A percentile compares a stretch with the other conserved stretches of the same genome.
phyloP scores from a whole-genome alignment of 92 coral and sea anemone genomes.

The Siderastrea radians region DNA sequence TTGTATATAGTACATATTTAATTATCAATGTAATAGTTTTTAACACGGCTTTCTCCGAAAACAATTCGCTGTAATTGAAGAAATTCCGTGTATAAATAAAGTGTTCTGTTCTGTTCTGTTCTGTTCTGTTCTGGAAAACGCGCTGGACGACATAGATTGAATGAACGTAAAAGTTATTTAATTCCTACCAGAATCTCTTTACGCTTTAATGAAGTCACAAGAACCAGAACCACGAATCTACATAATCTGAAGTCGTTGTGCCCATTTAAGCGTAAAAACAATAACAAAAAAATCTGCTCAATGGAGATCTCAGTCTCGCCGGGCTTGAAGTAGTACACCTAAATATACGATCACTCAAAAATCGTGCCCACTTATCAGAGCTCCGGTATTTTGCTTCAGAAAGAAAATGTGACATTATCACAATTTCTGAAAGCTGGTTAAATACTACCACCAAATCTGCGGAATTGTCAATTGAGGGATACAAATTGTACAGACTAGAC shows the following conservation, averaged over 20 bases:
- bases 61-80: no score
- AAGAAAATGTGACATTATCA: conserved; percentile 53
- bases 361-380: conserved; percentile 50
- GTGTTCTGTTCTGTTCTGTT: neutral
- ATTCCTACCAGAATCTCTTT: no score
- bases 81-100: no score
- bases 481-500: conserved; percentile 62
- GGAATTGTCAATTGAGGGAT: conserved; percentile 59
- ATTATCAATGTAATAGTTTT: no score
- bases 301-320: no score
- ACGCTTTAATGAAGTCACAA: no score
- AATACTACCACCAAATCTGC: conserved; percentile 53
- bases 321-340: conserved; percentile 56
- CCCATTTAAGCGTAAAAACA: conserved; percentile 29
- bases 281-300: conserved; percentile 29
- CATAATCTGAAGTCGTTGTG: conserved; percentile 48
- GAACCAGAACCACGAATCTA: no score
- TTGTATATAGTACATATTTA: no score
- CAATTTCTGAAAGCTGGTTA: conserved; percentile 68
- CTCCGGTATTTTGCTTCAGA: conserved; percentile 42
- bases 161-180: no score
- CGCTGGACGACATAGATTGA: no score
- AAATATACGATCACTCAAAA: conserved; percentile 51
- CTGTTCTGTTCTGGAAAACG: no score
- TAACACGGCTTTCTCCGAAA: no score